Conservation (phyloP, 2,888 invertebrate species). For the Podabrus alpinus region DNA sequence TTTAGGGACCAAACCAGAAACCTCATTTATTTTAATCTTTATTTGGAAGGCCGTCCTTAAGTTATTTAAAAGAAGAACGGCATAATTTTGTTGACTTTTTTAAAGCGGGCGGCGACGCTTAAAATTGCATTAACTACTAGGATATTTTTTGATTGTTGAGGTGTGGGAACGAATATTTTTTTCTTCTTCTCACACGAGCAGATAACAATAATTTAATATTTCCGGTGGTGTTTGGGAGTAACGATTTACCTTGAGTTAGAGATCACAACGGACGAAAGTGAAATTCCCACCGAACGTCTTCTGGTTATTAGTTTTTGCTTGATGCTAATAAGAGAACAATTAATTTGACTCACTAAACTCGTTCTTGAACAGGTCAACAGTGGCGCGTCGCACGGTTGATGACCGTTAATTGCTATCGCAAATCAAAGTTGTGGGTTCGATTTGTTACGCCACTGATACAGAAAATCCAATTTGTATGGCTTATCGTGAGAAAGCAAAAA, state of each 20-base stretch:
- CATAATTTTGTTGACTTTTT: not conserved
- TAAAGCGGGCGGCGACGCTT: not conserved
- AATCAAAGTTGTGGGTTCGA: not conserved
- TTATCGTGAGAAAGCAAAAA: slow-evolving; percentile 9
- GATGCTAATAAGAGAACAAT: not conserved
- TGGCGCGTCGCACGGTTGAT: not conserved
- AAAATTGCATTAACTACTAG: not conserved
- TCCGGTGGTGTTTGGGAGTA: slow-evolving; percentile 18
- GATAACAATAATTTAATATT: slow-evolving; percentile 22
- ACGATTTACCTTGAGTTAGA: slow-evolving; percentile 17
- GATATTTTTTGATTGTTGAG: not conserved
- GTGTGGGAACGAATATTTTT: slow-evolving; percentile 24
- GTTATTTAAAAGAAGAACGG: not conserved
- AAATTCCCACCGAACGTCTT: slow-evolving; percentile 4
- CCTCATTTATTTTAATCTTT: slow-evolving; percentile 46
- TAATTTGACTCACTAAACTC: not conserved
- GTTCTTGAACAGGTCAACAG: not conserved
- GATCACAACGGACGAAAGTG: slow-evolving; percentile 15
- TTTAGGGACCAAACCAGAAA: slow-evolving; percentile 43
- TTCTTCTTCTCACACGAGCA: slow-evolving; percentile 24
- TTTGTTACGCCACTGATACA: not conserved
- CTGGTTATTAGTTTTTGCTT: not conserved
- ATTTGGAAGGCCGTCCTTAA: slow-evolving; percentile 29
- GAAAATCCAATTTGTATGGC: slow-evolving; percentile 7
- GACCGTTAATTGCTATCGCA: not conserved